These are phyloP conservation scores for Automeris io DNA, from an alignment of 2,888 invertebrate species.

Conservation along the genomic window DNA sequence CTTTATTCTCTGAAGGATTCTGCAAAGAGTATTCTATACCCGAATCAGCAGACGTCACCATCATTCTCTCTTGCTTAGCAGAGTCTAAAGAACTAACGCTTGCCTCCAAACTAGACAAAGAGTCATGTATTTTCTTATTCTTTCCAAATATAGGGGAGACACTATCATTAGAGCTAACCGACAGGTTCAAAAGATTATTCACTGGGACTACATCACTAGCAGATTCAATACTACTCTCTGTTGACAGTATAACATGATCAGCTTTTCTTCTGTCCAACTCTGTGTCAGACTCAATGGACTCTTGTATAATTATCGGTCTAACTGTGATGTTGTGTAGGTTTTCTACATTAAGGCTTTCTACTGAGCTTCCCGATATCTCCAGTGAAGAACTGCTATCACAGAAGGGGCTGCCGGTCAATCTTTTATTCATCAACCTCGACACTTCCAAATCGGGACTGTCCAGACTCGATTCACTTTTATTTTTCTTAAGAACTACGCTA, in stretches of 20 bases:
- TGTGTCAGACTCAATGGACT: conserved; percentile 27
- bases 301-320: conserved; percentile 36
- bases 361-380: conserved; percentile 69
- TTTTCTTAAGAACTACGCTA: conserved; percentile 66
- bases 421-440: conserved; percentile 65
- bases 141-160: conserved; percentile 67
- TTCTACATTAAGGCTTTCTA: conserved; percentile 63
- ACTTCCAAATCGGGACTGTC: conserved; percentile 73
- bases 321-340: conserved; percentile 23
- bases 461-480: conserved; percentile 71
- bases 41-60: conserved; percentile 69
- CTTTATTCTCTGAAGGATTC: conserved; percentile 52
- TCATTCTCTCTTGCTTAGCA: conserved; percentile 49
- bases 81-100: conserved; percentile 72
- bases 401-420: conserved; percentile 49
- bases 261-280: conserved; percentile 55
- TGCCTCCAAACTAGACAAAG: conserved; percentile 66
- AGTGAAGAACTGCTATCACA: conserved; percentile 66
- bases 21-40: conserved; percentile 69
- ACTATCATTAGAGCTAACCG: conserved; percentile 68
- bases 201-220: conserved; percentile 61
- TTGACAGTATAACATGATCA: conserved; percentile 39
- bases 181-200: conserved; percentile 55
- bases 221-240: conserved; percentile 63
- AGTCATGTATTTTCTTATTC: conserved; percentile 60